Conservation (phyloP, 2,113 vertebrate genomes). For the Fregata magnificens region DNA sequence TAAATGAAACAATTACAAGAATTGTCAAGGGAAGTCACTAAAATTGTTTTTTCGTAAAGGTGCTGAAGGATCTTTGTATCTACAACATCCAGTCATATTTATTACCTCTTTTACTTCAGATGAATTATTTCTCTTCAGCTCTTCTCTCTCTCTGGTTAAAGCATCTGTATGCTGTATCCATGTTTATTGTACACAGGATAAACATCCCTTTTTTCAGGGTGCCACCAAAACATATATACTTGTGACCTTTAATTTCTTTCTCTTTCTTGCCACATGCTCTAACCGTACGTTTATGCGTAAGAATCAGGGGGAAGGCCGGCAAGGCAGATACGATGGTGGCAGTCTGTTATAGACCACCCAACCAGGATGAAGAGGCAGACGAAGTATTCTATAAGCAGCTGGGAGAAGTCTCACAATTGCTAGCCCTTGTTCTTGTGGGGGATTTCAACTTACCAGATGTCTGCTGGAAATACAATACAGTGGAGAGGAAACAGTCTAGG, state of each 20-base stretch:
- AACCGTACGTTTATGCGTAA: too few species aligned
- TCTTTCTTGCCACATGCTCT: neutral
- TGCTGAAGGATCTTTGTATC: neutral
- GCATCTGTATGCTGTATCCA: neutral
- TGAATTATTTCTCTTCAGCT: neutral
- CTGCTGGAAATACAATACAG: too few species aligned
- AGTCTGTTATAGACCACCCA: too few species aligned
- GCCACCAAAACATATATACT: neutral
- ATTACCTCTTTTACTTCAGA: neutral
- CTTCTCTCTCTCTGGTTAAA: neutral
- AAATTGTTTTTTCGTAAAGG: neutral
- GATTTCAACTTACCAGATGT: too few species aligned
- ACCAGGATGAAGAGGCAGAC: too few species aligned
- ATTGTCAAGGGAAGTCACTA: neutral
- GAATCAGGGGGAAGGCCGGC: too few species aligned
- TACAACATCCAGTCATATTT: neutral
- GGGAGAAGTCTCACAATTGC: too few species aligned
- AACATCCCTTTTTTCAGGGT: neutral
- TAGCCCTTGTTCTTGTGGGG: too few species aligned
- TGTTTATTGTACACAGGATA: neutral
- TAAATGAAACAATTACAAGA: neutral
- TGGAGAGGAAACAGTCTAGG: too few species aligned
- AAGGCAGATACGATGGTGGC: too few species aligned
- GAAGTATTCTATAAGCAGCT: too few species aligned
- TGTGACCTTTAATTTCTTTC: neutral